A percentile compares a stretch with the other conserved stretches of the same genome.
phyloP scores from a whole-genome alignment of 2,113 vertebrate species.

The Colaptes auratus region DNA sequence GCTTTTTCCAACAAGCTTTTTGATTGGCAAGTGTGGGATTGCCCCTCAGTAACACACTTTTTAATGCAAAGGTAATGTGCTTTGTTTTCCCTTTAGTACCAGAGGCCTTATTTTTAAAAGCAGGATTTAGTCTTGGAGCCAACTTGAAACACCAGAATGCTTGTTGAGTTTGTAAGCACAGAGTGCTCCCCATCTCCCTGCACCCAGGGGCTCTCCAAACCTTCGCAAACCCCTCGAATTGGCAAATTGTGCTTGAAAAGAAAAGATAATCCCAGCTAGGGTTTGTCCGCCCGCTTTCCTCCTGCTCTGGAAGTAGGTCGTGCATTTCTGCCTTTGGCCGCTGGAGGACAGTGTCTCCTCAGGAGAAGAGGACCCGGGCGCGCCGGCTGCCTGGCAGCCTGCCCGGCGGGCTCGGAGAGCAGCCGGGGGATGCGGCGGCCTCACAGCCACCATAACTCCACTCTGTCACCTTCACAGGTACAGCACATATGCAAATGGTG shows the following conservation, averaged over 20 bases:
- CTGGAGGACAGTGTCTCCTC: slow-evolving; percentile 69
- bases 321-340: slow-evolving; percentile 40
- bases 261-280: fast-evolving
- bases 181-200: background rate
- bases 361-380: background rate
- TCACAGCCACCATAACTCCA: background rate
- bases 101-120: background rate
- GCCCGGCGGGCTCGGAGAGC: background rate
- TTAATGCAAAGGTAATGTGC: fast-evolving
- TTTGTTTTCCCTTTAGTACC: background rate
- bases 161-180: background rate
- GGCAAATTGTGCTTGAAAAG: background rate
- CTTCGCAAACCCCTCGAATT: background rate
- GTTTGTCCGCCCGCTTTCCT: fast-evolving
- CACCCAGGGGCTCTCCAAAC: background rate
- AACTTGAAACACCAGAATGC: background rate
- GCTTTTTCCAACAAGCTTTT: background rate
- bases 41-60: background rate
- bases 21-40: background rate
- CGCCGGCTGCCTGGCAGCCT: background rate
- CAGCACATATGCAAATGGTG: slow-evolving; percentile 42
- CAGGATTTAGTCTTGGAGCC: background rate
- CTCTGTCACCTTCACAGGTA: slow-evolving; percentile 67
- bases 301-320: background rate
- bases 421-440: background rate